Percentiles rank a stretch among this genome's conserved stretches.
These are phyloP conservation scores for Fregata magnificens DNA, from an alignment of 2,113 vertebrate species.

Conservation along the genomic window DNA sequence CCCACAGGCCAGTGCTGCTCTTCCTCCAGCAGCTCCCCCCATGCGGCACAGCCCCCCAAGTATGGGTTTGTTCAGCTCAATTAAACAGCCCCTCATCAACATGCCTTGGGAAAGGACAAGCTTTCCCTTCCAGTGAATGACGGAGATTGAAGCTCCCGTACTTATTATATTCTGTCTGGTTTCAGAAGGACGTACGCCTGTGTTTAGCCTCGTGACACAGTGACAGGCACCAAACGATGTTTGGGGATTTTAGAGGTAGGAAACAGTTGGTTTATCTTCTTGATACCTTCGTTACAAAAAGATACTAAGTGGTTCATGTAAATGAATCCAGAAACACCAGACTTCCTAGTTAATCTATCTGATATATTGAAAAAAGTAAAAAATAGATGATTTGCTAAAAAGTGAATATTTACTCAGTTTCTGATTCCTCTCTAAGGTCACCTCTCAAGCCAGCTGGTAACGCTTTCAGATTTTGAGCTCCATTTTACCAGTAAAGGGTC, in stretches of 20 bases:
- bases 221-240: neutral
- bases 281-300: neutral
- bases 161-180: neutral
- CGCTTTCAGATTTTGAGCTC: neutral
- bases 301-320: neutral
- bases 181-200: neutral
- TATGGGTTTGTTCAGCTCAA: neutral
- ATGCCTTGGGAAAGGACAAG: neutral
- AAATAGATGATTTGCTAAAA: neutral
- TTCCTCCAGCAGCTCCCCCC: neutral
- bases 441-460: neutral
- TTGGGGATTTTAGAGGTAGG: neutral
- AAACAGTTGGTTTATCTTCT: neutral
- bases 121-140: neutral
- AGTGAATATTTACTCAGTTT: neutral
- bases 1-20: neutral
- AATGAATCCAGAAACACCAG: neutral
- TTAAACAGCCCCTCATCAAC: neutral
- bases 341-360: neutral
- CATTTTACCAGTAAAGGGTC: neutral
- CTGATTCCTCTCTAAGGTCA: neutral
- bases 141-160: neutral
- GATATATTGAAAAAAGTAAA: neutral
- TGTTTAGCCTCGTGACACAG: neutral
- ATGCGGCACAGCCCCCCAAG: accelerated